Evolutionary conservation across 2,113 vertebrate genomes (phyloP).

Genomic region (Cepphus grylle): DNA sequence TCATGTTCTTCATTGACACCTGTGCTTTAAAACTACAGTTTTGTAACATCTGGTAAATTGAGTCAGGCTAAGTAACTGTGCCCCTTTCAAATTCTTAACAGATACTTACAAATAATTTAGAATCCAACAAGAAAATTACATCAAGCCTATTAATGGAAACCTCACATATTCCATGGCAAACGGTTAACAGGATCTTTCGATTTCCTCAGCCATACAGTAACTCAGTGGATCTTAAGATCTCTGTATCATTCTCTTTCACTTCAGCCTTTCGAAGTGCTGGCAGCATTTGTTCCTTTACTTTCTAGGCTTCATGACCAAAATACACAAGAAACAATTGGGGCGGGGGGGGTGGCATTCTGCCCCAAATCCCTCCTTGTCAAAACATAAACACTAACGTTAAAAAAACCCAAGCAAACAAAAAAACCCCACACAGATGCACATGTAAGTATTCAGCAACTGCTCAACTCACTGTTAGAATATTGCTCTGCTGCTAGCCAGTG

Average conservation of each 20-base stretch:
- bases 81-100: neutral
- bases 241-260: neutral
- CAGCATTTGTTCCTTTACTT: neutral
- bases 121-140: neutral
- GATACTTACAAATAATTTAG: neutral
- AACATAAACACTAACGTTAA: neutral
- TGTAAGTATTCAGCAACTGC: neutral
- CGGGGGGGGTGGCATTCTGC: accelerated
- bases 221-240: neutral
- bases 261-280: neutral
- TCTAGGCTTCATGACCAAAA: neutral
- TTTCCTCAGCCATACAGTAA: neutral
- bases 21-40: neutral
- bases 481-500: neutral
- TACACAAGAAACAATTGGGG: neutral
- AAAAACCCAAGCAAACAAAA: neutral
- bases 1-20: accelerated
- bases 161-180: neutral
- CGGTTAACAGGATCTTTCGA: neutral
- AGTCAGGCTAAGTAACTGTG: neutral
- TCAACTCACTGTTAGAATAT: neutral
- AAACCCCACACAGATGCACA: neutral
- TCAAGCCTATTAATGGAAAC: neutral
- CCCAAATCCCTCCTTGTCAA: neutral
- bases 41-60: neutral